These are phyloP conservation scores for Lycodopsis pacificus DNA, from an alignment of 2,797 vertebrate species.

Conservation along the genomic window DNA sequence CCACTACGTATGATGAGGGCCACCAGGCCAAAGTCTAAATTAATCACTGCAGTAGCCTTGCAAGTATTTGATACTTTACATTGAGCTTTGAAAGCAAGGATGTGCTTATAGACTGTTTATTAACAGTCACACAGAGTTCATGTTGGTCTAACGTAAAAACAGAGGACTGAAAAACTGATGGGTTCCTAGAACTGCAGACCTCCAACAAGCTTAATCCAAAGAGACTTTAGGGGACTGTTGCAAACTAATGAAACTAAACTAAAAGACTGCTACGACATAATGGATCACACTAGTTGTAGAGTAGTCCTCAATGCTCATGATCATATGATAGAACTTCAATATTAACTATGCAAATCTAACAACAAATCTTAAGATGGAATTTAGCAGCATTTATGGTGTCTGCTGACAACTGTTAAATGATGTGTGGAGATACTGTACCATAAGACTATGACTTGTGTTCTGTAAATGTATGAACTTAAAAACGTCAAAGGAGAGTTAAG, in stretches of 20 bases:
- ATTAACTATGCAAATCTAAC: not conserved
- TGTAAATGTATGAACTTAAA: not conserved
- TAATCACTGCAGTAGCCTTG: not conserved
- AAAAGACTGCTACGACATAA: too few species aligned
- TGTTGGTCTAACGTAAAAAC: not conserved
- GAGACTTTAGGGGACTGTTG: not conserved
- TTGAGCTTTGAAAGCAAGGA: not conserved
- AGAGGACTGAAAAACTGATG: not conserved
- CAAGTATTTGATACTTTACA: conserved; percentile 7
- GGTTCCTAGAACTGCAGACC: not conserved
- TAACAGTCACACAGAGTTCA: not conserved
- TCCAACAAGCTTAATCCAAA: conserved; percentile 4
- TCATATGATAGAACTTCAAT: not conserved
- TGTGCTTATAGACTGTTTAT: not conserved
- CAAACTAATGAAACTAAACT: not conserved
- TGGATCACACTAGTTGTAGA: not conserved
- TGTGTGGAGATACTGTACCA: not conserved
- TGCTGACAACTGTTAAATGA: not conserved
- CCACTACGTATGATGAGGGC: not conserved
- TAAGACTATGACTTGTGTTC: not conserved
- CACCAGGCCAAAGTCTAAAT: not conserved
- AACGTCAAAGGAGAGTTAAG: not conserved
- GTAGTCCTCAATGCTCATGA: not conserved
- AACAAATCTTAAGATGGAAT: not conserved
- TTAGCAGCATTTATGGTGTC: not conserved